A percentile compares a stretch with the other conserved stretches of the same genome.
phyloP scores from a whole-genome alignment of 2,113 vertebrate genomes.

The Microcebus lehilahytsara region DNA sequence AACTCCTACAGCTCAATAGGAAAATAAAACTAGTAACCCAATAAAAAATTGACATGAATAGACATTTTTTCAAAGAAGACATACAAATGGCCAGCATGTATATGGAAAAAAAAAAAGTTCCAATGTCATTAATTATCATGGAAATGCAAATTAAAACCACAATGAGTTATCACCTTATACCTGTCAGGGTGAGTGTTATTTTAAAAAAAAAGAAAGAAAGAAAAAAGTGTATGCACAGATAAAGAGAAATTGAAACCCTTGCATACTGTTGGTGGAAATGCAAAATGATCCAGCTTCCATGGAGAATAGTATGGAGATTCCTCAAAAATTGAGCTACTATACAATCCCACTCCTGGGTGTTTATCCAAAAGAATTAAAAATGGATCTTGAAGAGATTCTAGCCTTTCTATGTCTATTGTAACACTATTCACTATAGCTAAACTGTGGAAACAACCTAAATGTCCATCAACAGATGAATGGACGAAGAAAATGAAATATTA shows the following conservation, averaged over 20 bases:
- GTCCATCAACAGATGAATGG: background rate
- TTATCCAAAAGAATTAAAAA: background rate
- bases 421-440: background rate
- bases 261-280: fast-evolving
- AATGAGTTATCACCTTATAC: no score
- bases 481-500: background rate
- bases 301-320: background rate
- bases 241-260: background rate
- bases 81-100: background rate
- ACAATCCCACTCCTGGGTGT: background rate
- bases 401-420: background rate
- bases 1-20: background rate
- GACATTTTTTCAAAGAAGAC: background rate
- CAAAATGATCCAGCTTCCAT: background rate
- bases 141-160: background rate
- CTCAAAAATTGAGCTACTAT: background rate
- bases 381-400: no score
- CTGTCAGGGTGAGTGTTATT: background rate
- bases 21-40: background rate
- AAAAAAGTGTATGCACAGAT: background rate
- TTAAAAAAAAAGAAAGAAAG: background rate
- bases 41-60: background rate
- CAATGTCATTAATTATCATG: background rate
- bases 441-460: background rate
- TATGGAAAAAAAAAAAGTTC: background rate